These are phyloP conservation scores for Cantharis rufa DNA, from an alignment of 2,888 invertebrate genomes.

Conservation along the genomic window DNA sequence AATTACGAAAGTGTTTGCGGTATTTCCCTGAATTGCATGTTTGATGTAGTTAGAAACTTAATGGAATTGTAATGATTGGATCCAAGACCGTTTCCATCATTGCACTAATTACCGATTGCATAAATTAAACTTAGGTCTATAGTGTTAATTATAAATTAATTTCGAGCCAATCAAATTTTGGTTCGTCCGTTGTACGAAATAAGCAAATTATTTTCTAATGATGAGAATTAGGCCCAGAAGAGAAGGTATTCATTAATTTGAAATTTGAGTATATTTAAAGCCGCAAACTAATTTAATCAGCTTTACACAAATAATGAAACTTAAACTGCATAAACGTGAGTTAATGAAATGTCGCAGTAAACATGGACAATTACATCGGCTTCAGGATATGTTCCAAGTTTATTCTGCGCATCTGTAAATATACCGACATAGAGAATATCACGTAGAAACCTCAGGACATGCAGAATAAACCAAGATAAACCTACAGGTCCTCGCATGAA, in stretches of 20 bases:
- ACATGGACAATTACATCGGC: slow-evolving; percentile 36
- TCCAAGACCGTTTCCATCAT: slow-evolving; percentile 34
- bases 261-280: not conserved
- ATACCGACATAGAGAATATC: slow-evolving; percentile 23
- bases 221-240: not conserved
- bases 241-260: not conserved
- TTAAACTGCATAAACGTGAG: slow-evolving; percentile 37
- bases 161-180: not conserved
- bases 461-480: slow-evolving; percentile 22
- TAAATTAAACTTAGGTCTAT: slow-evolving; percentile 5
- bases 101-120: slow-evolving; percentile 33
- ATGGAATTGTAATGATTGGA: slow-evolving; percentile 49
- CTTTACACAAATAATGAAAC: slow-evolving; percentile 27
- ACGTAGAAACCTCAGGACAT: slow-evolving; percentile 24
- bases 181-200: not conserved
- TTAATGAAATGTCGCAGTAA: slow-evolving; percentile 41
- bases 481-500: slow-evolving; percentile 8
- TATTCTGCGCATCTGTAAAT: slow-evolving; percentile 28
- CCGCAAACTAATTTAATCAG: slow-evolving; percentile 21
- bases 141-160: not conserved
- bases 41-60: slow-evolving; percentile 52
- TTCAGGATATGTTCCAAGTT: slow-evolving; percentile 30
- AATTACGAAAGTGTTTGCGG: slow-evolving; percentile 50
- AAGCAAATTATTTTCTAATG: not conserved
- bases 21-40: slow-evolving; percentile 49